phyloP scores from a whole-genome alignment of 1,140 invertebrate genomes.

The Drosophila pallidifrons region DNA sequence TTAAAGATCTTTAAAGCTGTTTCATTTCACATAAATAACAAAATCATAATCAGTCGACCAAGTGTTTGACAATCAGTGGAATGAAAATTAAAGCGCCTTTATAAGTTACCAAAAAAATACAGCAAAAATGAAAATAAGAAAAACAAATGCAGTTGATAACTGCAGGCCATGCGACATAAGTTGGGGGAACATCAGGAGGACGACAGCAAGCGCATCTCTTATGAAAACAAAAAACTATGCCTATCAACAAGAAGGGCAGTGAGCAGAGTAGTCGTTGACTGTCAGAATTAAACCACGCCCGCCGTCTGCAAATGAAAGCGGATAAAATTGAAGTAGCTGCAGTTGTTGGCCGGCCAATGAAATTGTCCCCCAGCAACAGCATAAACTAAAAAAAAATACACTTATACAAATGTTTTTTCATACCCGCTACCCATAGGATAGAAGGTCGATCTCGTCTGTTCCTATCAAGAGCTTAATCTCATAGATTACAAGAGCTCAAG shows the following conservation, averaged over 20 bases:
- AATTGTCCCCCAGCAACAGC: conserved; percentile 23
- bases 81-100: conserved; percentile 37
- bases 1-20: no score
- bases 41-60: neutral
- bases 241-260: conserved; percentile 10
- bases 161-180: conserved; percentile 44
- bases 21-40: no score
- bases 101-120: conserved; percentile 1
- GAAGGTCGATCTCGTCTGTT: no score
- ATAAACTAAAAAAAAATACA: conserved; percentile 5
- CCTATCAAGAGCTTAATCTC: no score
- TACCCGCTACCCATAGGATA: no score
- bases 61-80: conserved; percentile 7
- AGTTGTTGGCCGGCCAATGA: conserved; percentile 57
- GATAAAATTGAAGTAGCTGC: conserved; percentile 53
- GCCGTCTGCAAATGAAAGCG: conserved; percentile 48
- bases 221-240: conserved; percentile 25
- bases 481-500: no score
- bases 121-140: conserved; percentile 14
- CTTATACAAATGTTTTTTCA: no score
- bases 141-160: conserved; percentile 19
- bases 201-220: conserved; percentile 10
- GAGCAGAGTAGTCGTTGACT: conserved; percentile 43
- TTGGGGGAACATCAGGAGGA: neutral
- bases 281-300: conserved; percentile 40